These are phyloP conservation scores for Notolepis coatsorum DNA, from an alignment of 2,797 vertebrate species.

Conservation along the genomic window DNA sequence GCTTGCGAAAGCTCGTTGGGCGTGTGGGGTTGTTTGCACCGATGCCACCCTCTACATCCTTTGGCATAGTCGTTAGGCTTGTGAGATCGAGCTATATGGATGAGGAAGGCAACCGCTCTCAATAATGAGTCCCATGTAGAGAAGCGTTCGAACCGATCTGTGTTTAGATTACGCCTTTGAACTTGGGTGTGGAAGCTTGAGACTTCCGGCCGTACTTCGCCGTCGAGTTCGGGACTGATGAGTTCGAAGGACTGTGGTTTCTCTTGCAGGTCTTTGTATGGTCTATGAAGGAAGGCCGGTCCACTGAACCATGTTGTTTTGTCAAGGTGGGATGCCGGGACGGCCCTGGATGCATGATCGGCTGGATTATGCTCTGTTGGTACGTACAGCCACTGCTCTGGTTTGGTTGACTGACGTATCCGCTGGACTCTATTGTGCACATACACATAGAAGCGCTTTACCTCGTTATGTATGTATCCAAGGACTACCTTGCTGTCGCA, in stretches of 20 bases:
- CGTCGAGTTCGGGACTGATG: neutral
- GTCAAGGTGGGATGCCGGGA: slow-evolving; percentile 9
- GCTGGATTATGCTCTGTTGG: slow-evolving; percentile 3
- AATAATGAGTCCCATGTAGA: neutral
- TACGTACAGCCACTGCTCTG: slow-evolving; percentile 7
- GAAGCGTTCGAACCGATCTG: neutral
- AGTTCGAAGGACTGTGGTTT: neutral
- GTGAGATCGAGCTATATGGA: neutral
- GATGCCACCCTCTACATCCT: neutral
- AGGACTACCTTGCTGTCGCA: slow-evolving; percentile 9
- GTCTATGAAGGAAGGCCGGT: slow-evolving; percentile 1
- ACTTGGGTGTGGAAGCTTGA: neutral
- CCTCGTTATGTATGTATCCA: slow-evolving; percentile 1
- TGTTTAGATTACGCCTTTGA: neutral
- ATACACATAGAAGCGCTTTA: neutral
- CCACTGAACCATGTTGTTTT: slow-evolving; percentile 14
- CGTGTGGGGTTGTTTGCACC: neutral
- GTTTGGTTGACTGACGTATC: slow-evolving; percentile 1
- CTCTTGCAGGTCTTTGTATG: neutral
- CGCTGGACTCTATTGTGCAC: slow-evolving; percentile 14
- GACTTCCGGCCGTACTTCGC: slow-evolving; percentile 5
- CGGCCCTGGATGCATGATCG: slow-evolving; percentile 4
- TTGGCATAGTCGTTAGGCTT: neutral
- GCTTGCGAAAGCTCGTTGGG: neutral
- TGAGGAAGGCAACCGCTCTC: neutral